phyloP scores from a whole-genome alignment of 2,888 invertebrate genomes.

The Gisinianus flammeolus region DNA sequence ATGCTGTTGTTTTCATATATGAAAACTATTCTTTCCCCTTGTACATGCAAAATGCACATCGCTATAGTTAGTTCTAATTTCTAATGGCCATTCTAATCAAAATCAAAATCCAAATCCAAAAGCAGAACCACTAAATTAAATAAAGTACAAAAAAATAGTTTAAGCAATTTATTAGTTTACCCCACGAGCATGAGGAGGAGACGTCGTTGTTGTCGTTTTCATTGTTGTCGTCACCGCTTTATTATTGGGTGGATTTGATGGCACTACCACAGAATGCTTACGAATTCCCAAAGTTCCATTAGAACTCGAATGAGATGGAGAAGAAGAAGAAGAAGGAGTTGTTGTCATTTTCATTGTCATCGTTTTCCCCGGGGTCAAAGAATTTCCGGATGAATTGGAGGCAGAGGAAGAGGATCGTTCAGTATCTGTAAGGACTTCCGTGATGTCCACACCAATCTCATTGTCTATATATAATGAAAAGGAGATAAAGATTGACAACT shows the following conservation, averaged over 20 bases:
- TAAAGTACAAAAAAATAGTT: no score
- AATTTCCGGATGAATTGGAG: neutral
- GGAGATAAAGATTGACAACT: neutral
- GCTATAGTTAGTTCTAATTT: no score
- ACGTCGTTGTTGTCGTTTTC: neutral
- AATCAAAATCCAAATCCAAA: no score
- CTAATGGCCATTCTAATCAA: no score
- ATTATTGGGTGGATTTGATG: neutral
- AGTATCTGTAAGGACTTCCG: neutral
- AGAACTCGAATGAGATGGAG: neutral
- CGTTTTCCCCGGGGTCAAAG: no score
- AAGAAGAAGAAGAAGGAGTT: neutral
- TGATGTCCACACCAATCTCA: conserved; percentile 17
- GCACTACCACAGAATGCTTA: no score
- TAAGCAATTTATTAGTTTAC: no score
- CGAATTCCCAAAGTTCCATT: neutral
- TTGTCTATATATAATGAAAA: neutral
- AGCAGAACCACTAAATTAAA: no score
- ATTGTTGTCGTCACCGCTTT: neutral
- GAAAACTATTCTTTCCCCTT: no score
- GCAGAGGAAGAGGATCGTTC: neutral
- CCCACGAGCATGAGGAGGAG: neutral
- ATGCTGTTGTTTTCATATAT: no score
- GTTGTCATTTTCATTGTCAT: neutral
- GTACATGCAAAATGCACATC: no score